These are phyloP conservation scores for Coenonympha arcania DNA, from an alignment of 2,888 invertebrate species.

Conservation along the genomic window DNA sequence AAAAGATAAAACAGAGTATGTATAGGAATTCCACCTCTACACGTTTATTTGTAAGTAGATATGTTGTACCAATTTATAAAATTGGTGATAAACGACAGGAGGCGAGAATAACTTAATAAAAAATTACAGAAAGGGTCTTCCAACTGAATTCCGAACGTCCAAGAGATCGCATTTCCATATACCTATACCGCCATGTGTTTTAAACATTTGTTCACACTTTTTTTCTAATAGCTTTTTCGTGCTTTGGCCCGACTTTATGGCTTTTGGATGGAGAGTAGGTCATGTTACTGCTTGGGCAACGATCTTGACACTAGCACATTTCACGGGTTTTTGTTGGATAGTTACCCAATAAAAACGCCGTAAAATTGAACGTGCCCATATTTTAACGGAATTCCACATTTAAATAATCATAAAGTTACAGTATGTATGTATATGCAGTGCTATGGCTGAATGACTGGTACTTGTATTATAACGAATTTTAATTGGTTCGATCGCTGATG, in stretches of 20 bases:
- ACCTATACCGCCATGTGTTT: not conserved
- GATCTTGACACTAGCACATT: not conserved
- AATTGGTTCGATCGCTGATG: too few species aligned
- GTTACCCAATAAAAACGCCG: not conserved
- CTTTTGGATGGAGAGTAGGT: too few species aligned
- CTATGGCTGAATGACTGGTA: not conserved
- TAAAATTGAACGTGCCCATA: not conserved
- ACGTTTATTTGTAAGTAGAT: too few species aligned
- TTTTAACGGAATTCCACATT: not conserved
- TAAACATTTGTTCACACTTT: constrained; percentile 1
- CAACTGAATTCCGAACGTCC: not conserved
- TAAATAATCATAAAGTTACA: not conserved
- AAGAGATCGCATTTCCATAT: not conserved
- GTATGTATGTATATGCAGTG: not conserved
- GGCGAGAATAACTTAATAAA: too few species aligned
- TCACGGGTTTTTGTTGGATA: not conserved
- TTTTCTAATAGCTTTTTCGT: not conserved
- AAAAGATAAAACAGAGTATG: too few species aligned
- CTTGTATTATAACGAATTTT: too few species aligned
- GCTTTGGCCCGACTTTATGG: not conserved
- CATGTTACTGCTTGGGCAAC: not conserved
- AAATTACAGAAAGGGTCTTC: not conserved
- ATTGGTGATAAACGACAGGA: too few species aligned
- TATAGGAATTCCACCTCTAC: too few species aligned
- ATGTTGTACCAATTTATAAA: too few species aligned